These are phyloP conservation scores for Botia kubotai DNA, from an alignment of 2,797 vertebrate genomes.

Conservation along the genomic window DNA sequence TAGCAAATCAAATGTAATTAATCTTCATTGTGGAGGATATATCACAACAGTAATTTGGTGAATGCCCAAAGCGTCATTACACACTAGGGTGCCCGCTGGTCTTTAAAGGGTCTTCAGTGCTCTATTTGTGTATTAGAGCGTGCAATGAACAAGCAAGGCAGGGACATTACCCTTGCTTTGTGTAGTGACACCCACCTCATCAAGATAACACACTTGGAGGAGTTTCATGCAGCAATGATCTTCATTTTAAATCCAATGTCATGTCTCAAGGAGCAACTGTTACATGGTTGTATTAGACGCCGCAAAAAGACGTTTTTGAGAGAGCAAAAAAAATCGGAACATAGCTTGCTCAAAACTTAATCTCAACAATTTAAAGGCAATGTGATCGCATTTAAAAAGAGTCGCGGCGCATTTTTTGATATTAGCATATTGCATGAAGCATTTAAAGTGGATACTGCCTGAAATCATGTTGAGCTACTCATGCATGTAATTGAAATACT, in stretches of 20 bases:
- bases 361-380: background rate
- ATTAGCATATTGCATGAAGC: conserved; percentile 27
- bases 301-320: conserved; percentile 2
- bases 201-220: conserved; percentile 65
- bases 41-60: conserved; percentile 70
- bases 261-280: conserved; percentile 23
- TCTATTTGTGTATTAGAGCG: conserved; percentile 74
- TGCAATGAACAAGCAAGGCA: conserved; percentile 73
- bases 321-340: background rate
- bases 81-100: conserved; percentile 67
- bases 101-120: conserved; percentile 68
- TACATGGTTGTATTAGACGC: background rate
- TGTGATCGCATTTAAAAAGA: background rate
- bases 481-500: conserved; percentile 40
- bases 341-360: background rate
- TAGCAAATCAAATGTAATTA: conserved; percentile 78
- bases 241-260: conserved; percentile 48
- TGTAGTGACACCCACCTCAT: conserved; percentile 70
- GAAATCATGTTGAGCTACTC: conserved; percentile 5
- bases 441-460: background rate
- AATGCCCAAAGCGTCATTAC: conserved; percentile 68
- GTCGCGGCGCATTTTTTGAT: background rate
- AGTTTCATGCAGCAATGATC: conserved; percentile 65
- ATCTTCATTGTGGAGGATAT: conserved; percentile 71
- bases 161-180: conserved; percentile 71